Evolutionary conservation across 2,797 vertebrate genomes (phyloP), one percentile per base, ranked within the genome.

Genomic region (Enoplosus armatus): DNA sequence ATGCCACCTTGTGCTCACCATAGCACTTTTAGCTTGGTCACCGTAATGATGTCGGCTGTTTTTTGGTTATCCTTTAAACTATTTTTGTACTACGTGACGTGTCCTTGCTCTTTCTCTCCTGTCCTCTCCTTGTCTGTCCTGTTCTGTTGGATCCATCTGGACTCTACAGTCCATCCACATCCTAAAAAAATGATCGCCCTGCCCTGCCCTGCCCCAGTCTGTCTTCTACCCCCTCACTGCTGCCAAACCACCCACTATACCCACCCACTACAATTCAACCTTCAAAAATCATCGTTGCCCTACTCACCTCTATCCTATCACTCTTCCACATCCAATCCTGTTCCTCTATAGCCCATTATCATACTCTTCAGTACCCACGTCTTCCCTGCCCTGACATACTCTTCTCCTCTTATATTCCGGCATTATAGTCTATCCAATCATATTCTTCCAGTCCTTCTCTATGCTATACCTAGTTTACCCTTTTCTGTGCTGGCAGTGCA

Each of bases 61-160:
- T 72, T 59, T 53, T 8, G 48, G 69, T 55, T 51, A 51, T 58
- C 65, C 16, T n/a, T 8, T 15, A 4, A 53, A 12, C 41, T 66
- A 29, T 72, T 78, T 59, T 59, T 22, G 14, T 16, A 14, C 20
- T 6, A 27, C 31, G 29, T 71, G 37, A 54, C 47, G n/a, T 55
- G n/a, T 51, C 65, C 48, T 35, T 22, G 63, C n/a, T 29, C 27
- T 59, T 60, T 8, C 37, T 67, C 18, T 10, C 4, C 3, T 39
- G 22, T 70, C 43, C 58, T 77, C 27, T 72, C 45, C 39, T 41
- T 31, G n/a, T 26, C 41, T 48, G 22, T 41, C 41, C 47, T 63
- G 51, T 69, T 70, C 53, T 62, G 37, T 63, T 31, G 33, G 75
- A 53, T 70, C 73, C 60, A 70, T 53, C 53, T 62, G 63, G 20